A percentile compares a stretch with the other conserved stretches of the same genome.
These are phyloP conservation scores for Adelges cooleyi DNA, from an alignment of 1,140 invertebrate species.

Conservation along the genomic window DNA sequence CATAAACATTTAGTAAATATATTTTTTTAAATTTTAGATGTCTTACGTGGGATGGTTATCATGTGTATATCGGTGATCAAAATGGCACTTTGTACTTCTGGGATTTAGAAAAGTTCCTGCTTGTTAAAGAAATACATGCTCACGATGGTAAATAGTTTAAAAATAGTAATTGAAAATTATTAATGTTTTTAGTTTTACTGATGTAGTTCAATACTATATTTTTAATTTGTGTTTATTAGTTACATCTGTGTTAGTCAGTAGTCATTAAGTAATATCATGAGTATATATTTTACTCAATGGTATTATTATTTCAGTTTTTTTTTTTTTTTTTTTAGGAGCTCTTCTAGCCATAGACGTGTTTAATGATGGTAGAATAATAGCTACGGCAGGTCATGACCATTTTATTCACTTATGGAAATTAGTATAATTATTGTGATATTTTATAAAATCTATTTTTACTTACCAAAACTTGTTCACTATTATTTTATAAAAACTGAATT, in stretches of 20 bases:
- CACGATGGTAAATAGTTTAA: constrained; percentile 17
- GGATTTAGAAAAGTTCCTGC: constrained; percentile 12
- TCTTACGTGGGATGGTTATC: constrained; percentile 7
- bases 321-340: not conserved
- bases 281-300: no score
- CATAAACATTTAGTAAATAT: no score
- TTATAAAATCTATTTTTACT: no score
- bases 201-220: no score
- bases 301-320: not conserved
- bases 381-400: not conserved
- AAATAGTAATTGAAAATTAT: not conserved
- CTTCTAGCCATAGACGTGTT: not conserved
- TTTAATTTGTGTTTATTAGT: no score
- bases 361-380: not conserved
- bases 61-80: constrained; percentile 6
- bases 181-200: no score
- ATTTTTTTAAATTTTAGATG: not conserved
- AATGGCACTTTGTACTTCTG: constrained; percentile 10
- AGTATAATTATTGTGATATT: no score
- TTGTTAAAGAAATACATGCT: constrained; percentile 29
- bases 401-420: not conserved
- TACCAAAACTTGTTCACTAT: no score
- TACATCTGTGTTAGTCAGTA: no score
- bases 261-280: no score
- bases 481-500: no score